Base-by-base conservation (phyloP, 2,113 vertebrate genomes). In the Nesoenas mayeri region DNA sequence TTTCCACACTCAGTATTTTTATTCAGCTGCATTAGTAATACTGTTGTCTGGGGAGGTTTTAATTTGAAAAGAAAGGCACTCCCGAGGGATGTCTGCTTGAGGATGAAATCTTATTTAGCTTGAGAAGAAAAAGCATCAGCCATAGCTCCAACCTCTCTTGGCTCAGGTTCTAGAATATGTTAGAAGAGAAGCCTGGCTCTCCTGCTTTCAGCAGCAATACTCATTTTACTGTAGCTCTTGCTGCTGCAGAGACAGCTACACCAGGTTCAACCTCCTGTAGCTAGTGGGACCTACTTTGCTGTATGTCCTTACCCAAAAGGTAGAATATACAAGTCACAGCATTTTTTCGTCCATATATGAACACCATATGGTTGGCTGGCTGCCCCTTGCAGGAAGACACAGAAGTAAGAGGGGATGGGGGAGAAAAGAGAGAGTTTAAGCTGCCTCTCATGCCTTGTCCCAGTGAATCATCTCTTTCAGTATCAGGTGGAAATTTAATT, bases 41-140 rank as follows among this genome's bases (percentile, higher is more conserved):
- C 38, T 78, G 29, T 64, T 86, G 38, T 88, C 65, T 91, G 34
- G 69, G 57, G 72, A 96, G 51, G 38, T 73, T 95, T 92, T 86
- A 66, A 78, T 83, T 83, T 88, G 72, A 70, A 93, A 90, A 78
- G 40, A 70, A 89, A 12, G 18, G 26, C 20, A 21, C 16, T 95
- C 20, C 17, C 0, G 0, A 67, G 66, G 36, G 61, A 4, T 86
- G 12, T 48, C 51, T 84, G 32, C 72, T 51, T 74, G 53, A 71
- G 89, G 58, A 87, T 26, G n/a, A 81, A 85, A 62, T 15, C 42
- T 74, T 78, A 62, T 74, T 92, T 89, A 93, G 32, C 56, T 71
- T 64, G 47, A 85, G 34, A 72, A 94, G 50, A 34, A 90, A 66
- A 69, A 40, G 17, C 22, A 28, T 81, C 47, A 92, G 15, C 51